phyloP scores from a whole-genome alignment of 37 sponge, comb jelly and placozoan species.

The Oopsacas minuta region DNA sequence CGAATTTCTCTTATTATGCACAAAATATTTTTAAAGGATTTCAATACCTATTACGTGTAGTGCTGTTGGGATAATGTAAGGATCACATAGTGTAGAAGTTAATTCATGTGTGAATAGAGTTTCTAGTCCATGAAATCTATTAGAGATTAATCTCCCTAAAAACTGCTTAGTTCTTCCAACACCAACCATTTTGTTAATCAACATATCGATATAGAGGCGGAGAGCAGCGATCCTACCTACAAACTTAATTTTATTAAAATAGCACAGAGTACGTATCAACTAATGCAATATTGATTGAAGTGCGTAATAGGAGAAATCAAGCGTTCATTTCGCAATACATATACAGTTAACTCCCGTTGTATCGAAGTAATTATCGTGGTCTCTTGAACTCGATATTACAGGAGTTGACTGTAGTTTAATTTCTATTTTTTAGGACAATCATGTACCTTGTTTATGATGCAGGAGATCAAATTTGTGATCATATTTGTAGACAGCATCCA shows the following conservation, averaged over 20 bases:
- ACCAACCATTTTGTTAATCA: constrained; percentile 72
- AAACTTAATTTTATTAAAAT: not conserved
- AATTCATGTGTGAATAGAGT: constrained; percentile 47
- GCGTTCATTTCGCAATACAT: too few relatives aligned
- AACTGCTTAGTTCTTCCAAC: constrained; percentile 52
- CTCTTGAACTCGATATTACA: too few relatives aligned
- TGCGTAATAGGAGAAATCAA: too few relatives aligned
- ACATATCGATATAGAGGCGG: constrained; percentile 71
- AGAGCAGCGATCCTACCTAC: constrained; percentile 73
- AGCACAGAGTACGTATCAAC: not conserved
- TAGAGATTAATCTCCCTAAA: constrained; percentile 47
- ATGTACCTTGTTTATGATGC: constrained; percentile 47
- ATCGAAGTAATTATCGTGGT: too few relatives aligned
- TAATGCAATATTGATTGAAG: too few relatives aligned
- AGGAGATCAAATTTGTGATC: constrained; percentile 89
- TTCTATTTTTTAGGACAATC: too few relatives aligned
- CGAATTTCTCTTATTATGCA: too few relatives aligned
- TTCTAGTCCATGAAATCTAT: constrained; percentile 52
- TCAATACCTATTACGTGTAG: constrained; percentile 64
- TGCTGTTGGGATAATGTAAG: constrained; percentile 57
- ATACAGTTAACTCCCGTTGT: too few relatives aligned
- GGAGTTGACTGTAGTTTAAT: too few relatives aligned
- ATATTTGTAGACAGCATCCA: constrained; percentile 71
- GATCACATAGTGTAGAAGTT: not conserved
- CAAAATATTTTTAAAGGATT: too few relatives aligned